phyloP scores from a whole-genome alignment of 2,888 invertebrate species.

The Dendrolimus pini region DNA sequence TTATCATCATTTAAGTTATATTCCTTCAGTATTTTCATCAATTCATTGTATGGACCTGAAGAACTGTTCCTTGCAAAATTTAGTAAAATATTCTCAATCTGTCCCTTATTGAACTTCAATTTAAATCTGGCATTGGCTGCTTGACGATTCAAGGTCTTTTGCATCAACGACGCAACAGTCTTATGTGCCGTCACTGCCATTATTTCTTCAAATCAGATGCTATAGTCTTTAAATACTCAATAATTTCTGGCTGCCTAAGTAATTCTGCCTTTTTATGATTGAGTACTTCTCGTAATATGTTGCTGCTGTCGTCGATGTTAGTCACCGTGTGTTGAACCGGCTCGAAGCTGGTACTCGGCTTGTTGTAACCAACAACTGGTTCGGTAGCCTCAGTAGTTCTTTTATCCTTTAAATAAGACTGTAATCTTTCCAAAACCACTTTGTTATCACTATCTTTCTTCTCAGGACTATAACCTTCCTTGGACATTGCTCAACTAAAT shows the following conservation, averaged over 20 bases:
- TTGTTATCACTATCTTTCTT: constrained; percentile 69
- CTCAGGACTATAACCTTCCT: constrained; percentile 69
- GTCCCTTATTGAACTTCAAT: constrained; percentile 55
- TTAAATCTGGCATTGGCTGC: constrained; percentile 51
- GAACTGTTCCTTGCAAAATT: constrained; percentile 51
- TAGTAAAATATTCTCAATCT: constrained; percentile 60
- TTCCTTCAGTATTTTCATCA: constrained; percentile 62
- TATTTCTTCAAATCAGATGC: constrained; percentile 60
- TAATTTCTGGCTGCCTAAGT: constrained; percentile 63
- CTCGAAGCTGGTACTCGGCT: constrained; percentile 61
- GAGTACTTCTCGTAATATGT: constrained; percentile 59
- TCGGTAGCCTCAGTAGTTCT: constrained; percentile 50
- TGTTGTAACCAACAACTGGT: constrained; percentile 38
- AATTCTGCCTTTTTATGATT: constrained; percentile 67
- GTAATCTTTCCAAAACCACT: constrained; percentile 66
- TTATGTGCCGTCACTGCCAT: constrained; percentile 62
- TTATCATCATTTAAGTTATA: constrained; percentile 58
- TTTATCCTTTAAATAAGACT: constrained; percentile 67
- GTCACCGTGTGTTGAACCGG: constrained; percentile 32
- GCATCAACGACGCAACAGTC: constrained; percentile 61
- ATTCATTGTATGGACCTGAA: constrained; percentile 56
- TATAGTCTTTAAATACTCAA: constrained; percentile 56
- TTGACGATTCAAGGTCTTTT: constrained; percentile 57
- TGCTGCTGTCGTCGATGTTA: constrained; percentile 51
- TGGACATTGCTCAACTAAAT: constrained; percentile 51